These are phyloP conservation scores for Trachops cirrhosus DNA, from an alignment of 2,797 vertebrate species.

Conservation along the genomic window DNA sequence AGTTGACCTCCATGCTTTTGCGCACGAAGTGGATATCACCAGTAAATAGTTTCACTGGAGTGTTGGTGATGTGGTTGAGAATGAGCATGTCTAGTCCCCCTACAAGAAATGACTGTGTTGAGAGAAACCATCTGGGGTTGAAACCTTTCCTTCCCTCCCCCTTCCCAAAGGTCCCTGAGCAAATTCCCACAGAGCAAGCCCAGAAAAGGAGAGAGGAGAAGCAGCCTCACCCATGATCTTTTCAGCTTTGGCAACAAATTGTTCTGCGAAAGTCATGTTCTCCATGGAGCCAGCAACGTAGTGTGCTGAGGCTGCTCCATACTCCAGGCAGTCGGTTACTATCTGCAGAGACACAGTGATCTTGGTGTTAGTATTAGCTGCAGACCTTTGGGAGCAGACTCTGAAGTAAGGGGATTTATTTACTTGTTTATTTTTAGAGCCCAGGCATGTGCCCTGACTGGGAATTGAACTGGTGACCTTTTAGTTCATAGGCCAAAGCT, in stretches of 20 bases:
- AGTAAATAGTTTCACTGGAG: slow-evolving; percentile 68
- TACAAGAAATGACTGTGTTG: slow-evolving; percentile 59
- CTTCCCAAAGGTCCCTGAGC: background rate
- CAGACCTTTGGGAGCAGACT: background rate
- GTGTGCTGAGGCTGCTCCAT: slow-evolving; percentile 82
- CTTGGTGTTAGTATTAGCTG: background rate
- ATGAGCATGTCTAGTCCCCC: slow-evolving; percentile 86
- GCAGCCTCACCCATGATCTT: slow-evolving; percentile 77
- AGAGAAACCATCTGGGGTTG: background rate
- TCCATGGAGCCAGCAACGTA: slow-evolving; percentile 84
- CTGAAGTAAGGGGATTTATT: background rate
- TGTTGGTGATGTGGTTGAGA: slow-evolving; percentile 79
- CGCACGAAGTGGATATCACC: slow-evolving; percentile 68
- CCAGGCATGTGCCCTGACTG: no score
- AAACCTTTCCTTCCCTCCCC: background rate
- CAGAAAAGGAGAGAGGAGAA: background rate
- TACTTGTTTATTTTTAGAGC: no score
- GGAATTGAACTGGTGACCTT: no score
- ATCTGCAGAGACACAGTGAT: slow-evolving; percentile 73
- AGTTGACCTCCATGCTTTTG: slow-evolving; percentile 81
- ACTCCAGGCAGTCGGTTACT: slow-evolving; percentile 78
- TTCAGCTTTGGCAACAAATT: slow-evolving; percentile 80
- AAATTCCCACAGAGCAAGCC: fast-evolving
- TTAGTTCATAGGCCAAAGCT: no score
- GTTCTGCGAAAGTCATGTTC: slow-evolving; percentile 80